Evolutionary conservation across 1,140 invertebrate genomes (phyloP), one percentile per base, ranked within the genome.

Genomic region (Penaeus vannamei): DNA sequence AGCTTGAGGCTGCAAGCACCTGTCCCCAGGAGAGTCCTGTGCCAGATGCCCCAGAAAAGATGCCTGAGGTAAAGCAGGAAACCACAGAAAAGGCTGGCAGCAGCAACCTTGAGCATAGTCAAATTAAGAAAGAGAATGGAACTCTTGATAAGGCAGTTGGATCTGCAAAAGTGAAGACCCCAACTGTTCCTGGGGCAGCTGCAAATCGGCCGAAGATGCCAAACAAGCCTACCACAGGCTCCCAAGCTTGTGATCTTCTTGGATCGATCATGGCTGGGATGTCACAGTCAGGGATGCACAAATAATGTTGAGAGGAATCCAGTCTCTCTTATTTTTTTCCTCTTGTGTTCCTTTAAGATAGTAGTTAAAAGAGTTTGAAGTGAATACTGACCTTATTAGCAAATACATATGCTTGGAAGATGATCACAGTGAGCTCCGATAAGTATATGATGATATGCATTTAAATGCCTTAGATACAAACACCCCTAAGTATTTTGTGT

Each of bases 181-280:
- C 77, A 10, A 29, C n/a, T 32, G 77, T 62, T 29, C 59, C 77
- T 19, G 72, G n/a, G 42, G 72, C n/a, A 32, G 19, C 42, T 20
- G 72, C 7, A 77, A 77, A 76, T 64, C 69, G 87, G 60, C 87
- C 87, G 23, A 89, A 89, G 66, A 89, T 83, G 46, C 87, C 87
- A 29, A 80, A 62, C 69, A 89, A 89, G 69, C 32, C 59, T 62
- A 61, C 66, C 12, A 60, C 46, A 60, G 59, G 19, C 23, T 29
- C 66, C 20, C 46, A 86, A 42, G 59, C 87, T 8, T 89, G 87
- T 82, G 88, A 90, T 82, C 72, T 90, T 59, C 64, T 90, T n/a
- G 88, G 84, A 62, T 60, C 77, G 5, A 90, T 90, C 42, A 90
- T 90, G 77, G 88, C 88, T 26, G 84, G 88, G 19, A 90, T 90